Base-by-base conservation (phyloP, 2,113 vertebrate species). In the Tringa solitaria region DNA sequence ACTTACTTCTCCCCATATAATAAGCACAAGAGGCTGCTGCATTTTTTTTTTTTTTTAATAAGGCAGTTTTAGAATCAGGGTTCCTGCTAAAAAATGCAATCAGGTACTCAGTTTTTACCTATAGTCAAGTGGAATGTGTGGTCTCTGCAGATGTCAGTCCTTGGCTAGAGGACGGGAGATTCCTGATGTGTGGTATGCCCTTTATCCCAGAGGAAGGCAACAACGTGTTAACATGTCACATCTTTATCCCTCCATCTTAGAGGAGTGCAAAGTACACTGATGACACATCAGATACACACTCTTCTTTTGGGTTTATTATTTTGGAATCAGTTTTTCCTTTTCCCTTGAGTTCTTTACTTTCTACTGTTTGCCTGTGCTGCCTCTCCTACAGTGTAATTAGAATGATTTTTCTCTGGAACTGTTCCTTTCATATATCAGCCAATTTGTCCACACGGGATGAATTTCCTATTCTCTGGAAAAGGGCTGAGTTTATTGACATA, bases 381-480 rank as follows among this genome's bases (percentile, higher is more conserved):
- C 69, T 91, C 53, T 87, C 53, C 57, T 60, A 57, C 16, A 68
- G 35, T 4, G 12, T 79, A 91, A 95, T 87, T 75, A 87, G 69
- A 87, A 67, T 48, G 4, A 57, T 84, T 93, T 94, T 94, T 91
- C 37, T 89, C 95, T 95, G 87, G 93, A 95, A 53, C 57, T 26
- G 43, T 73, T 94, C 39, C 65, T 94, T 93, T 96, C 65, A 48
- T 69, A 56, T 87, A 73, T 89, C 53, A 93, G 81, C 84, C 45
- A 91, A 64, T 56, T 95, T 35, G 64, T 94, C 75, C 72, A 75
- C 21, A 41, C 9, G 85, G 84, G 84, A 89, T 85, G 45, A 93
- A 89, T 94, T 93, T 93, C 45, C 24, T 94, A 48, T 50, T 91
- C 91, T 20, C 32, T 89, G 78, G 65, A 89, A 97, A 87, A 96